Base-by-base conservation (phyloP, 1,140 invertebrate genomes). In the Charaxes varanes region DNA sequence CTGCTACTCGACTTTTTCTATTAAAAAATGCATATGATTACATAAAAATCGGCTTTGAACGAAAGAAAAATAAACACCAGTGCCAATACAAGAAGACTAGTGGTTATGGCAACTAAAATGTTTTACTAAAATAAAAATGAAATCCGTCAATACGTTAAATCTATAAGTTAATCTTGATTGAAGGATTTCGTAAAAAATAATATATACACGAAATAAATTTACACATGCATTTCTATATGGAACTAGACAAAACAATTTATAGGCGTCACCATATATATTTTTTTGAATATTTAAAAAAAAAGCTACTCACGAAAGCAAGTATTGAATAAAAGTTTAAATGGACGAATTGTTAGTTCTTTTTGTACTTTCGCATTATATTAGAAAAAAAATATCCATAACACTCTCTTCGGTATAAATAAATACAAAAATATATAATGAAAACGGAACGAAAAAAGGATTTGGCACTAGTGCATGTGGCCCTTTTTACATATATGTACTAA, bases 1-100 rank as follows among this genome's bases (percentile, higher is more conserved):
- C 82, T 82, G 45, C 64, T 60, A 42, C 70, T 62, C 53, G 81
- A 79, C 55, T 86, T 87, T 83, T 87, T 87, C 86, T 87, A 82
- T 74, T 59, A 44, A 66, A 81, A 76, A 79, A 38, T 50, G 49
- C 53, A 69, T 41, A 55, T 15, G 24, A 16, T 15, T 40, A 42
- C 43, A 52, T 80, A 52, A 73, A 61, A 52, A 66, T 60, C 34
- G 47, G 31, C 32, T 35, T 49, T 8, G n/a, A 44, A 43, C 31
- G 55, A 45, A 5, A 32, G 7, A 28, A 26, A 45, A 48, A 35
- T 47, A 45, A 77, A 82, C 80, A 81, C 76, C 73, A 79, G 77
- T 80, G 78, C 77, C 78, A 79, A 77, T 72, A 78, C 65, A 79
- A 74, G 58, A 72, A 67, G 51, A 69, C 74, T 80, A 80, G 74